phyloP scores from a whole-genome alignment of 2,797 vertebrate genomes.

The Bovichtus diacanthus region DNA sequence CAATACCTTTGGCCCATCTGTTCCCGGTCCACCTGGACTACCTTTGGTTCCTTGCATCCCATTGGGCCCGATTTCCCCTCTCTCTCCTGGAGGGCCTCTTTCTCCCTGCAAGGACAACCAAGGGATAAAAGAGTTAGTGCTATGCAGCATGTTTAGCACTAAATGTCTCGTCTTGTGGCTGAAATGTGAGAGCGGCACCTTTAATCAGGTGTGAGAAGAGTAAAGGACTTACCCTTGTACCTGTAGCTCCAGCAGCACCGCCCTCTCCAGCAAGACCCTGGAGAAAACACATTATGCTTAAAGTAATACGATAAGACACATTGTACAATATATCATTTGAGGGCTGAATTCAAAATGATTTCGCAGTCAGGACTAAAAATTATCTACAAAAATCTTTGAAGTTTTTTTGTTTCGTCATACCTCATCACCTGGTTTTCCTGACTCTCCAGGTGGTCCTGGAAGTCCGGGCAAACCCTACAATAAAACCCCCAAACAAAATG shows the following conservation, averaged over 20 bases:
- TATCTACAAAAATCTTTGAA: not conserved
- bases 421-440: slow-evolving; percentile 95
- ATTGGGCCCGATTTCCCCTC: slow-evolving; percentile 91
- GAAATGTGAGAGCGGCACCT: not conserved
- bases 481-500: slow-evolving; percentile 10
- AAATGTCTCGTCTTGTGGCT: no score
- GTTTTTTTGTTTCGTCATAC: slow-evolving; percentile 69
- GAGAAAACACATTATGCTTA: not conserved
- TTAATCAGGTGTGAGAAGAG: not conserved
- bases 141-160: not conserved
- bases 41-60: slow-evolving; percentile 94
- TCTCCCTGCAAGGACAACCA: slow-evolving; percentile 87
- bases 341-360: not conserved
- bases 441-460: slow-evolving; percentile 93
- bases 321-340: not conserved
- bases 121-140: not conserved
- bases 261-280: slow-evolving; percentile 96
- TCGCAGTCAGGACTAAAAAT: no score
- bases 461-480: slow-evolving; percentile 94
- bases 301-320: not conserved
- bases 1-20: slow-evolving; percentile 88
- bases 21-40: slow-evolving; percentile 91
- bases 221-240: slow-evolving; percentile 88
- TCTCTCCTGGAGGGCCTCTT: slow-evolving; percentile 94
- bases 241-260: slow-evolving; percentile 89